phyloP scores from a whole-genome alignment of 1,140 invertebrate species.

The Bombus consobrinus region DNA sequence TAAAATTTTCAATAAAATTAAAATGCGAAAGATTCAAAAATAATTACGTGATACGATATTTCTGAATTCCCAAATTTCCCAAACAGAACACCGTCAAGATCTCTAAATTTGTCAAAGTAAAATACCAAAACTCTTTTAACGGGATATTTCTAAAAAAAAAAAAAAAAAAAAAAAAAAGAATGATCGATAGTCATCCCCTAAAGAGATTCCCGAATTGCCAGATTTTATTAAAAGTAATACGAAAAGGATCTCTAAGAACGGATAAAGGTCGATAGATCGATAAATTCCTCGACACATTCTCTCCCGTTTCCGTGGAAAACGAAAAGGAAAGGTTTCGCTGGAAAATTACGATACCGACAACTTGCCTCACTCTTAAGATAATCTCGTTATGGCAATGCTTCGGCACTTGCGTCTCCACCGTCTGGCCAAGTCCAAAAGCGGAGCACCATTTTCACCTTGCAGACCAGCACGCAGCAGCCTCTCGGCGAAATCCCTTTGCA shows the following conservation, averaged over 20 bases:
- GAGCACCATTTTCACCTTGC: constrained; percentile 20
- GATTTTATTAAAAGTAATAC: neutral
- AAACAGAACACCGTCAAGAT: too few species aligned
- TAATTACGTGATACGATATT: too few species aligned
- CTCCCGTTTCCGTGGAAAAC: neutral
- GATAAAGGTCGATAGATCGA: neutral
- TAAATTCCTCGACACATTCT: neutral
- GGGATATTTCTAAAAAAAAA: neutral
- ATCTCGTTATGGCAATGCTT: constrained; percentile 32
- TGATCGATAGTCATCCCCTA: too few species aligned
- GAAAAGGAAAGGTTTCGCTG: neutral
- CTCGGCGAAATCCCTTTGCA: constrained; percentile 51
- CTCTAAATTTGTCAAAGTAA: too few species aligned
- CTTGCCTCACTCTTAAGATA: neutral
- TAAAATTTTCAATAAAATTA: too few species aligned
- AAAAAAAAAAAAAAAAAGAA: neutral
- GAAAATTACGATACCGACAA: neutral
- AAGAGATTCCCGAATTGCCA: neutral
- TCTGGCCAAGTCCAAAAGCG: neutral
- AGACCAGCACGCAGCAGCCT: neutral
- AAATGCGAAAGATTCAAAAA: too few species aligned
- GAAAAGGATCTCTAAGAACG: neutral
- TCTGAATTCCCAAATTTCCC: too few species aligned
- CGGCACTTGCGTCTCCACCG: neutral
- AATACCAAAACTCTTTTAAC: too few species aligned